Conservation (phyloP, 2,113 vertebrate species). For the Nipponia nippon region DNA sequence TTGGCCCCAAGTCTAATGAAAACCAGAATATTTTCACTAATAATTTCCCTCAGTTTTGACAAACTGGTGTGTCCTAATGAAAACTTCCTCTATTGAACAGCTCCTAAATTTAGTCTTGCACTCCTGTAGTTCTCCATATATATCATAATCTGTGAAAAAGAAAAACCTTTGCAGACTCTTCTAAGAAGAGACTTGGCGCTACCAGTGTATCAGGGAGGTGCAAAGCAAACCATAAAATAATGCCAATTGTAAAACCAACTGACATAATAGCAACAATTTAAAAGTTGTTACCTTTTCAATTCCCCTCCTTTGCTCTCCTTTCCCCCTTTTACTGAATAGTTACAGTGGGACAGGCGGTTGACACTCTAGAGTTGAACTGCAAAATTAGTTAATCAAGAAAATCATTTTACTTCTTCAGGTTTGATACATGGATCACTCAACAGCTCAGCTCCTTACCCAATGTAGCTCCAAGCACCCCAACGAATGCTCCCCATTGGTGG, state of each 20-base stretch:
- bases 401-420: neutral
- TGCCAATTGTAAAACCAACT: neutral
- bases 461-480: neutral
- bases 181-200: neutral
- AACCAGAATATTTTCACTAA: neutral
- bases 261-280: neutral
- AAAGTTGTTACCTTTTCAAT: neutral
- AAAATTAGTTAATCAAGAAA: neutral
- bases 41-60: neutral
- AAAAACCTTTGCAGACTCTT: neutral
- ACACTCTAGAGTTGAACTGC: neutral
- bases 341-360: neutral
- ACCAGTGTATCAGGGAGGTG: neutral
- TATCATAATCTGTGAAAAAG: neutral
- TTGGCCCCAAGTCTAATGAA: neutral
- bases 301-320: neutral
- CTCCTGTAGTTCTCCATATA: neutral
- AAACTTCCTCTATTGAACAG: neutral
- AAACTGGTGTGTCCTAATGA: neutral
- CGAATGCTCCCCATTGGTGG: neutral
- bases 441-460: neutral
- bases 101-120: neutral
- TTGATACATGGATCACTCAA: neutral
- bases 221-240: neutral
- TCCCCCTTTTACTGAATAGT: neutral